A percentile compares a stretch with the other conserved stretches of the same genome.
Conservation (phyloP, 1,140 invertebrate genomes). For the Arctopsyche grandis region DNA sequence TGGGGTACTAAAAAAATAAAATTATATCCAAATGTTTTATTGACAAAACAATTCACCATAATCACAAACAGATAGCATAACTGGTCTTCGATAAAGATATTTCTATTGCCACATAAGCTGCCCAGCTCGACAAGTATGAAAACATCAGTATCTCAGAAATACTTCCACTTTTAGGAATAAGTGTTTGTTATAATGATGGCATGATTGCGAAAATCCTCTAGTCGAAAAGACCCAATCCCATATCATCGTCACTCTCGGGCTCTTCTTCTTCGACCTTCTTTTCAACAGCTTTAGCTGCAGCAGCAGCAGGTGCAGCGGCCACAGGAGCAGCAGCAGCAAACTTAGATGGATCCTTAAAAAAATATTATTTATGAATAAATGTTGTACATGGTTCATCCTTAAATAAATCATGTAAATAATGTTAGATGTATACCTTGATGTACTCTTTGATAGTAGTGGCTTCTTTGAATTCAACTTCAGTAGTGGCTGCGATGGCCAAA, state of each 20-base stretch:
- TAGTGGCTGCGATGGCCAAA: slow-evolving; percentile 94
- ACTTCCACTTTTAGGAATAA: neutral
- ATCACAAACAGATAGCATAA: too few species aligned
- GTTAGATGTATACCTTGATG: slow-evolving; percentile 73
- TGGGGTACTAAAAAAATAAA: too few species aligned
- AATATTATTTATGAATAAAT: slow-evolving; percentile 41
- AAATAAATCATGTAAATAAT: neutral
- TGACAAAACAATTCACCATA: too few species aligned
- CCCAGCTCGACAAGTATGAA: slow-evolving; percentile 54
- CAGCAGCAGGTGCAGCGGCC: slow-evolving; percentile 70
- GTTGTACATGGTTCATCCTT: slow-evolving; percentile 16
- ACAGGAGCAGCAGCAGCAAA: slow-evolving; percentile 81
- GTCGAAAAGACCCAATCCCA: slow-evolving; percentile 97
- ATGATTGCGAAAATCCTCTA: slow-evolving; percentile 65
- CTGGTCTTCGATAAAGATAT: neutral
- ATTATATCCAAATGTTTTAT: too few species aligned
- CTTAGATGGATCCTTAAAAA: slow-evolving; percentile 86
- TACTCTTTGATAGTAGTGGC: slow-evolving; percentile 92
- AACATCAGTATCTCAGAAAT: neutral
- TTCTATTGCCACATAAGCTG: slow-evolving; percentile 53
- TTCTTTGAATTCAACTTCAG: slow-evolving; percentile 95
- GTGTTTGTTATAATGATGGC: too few species aligned
- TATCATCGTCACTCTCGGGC: slow-evolving; percentile 88
- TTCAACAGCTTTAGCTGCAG: slow-evolving; percentile 68
- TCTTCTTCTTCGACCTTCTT: slow-evolving; percentile 81